Percentiles rank a stretch among this genome's conserved stretches.
These are phyloP conservation scores for Dioctria linearis DNA, from an alignment of 2,888 invertebrate species.

Conservation along the genomic window DNA sequence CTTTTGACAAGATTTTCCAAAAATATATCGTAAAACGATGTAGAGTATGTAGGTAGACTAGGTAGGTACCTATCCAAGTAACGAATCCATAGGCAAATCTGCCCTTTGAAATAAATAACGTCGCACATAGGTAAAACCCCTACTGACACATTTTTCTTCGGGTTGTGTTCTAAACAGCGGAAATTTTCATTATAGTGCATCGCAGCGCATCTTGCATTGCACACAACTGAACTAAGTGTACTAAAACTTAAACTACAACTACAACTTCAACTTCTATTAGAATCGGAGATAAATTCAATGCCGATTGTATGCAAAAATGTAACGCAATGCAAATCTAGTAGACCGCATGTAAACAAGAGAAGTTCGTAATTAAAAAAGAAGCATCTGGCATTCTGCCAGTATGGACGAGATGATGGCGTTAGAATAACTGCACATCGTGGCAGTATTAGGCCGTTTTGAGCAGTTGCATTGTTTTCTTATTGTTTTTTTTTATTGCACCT, in stretches of 20 bases:
- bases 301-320: conserved; percentile 48
- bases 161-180: not conserved
- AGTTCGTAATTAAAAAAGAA: conserved; percentile 26
- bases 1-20: conserved; percentile 24
- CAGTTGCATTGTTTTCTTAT: conserved; percentile 17
- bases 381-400: conserved; percentile 2
- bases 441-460: conserved; percentile 6
- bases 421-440: conserved; percentile 36
- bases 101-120: conserved; percentile 13
- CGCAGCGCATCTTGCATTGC: conserved; percentile 12
- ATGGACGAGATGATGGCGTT: not conserved
- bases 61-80: too few species aligned
- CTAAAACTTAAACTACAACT: not conserved
- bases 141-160: not conserved
- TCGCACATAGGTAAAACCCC: conserved; percentile 18
- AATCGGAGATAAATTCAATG: conserved; percentile 31
- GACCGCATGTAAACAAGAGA: not conserved
- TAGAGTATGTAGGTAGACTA: not conserved
- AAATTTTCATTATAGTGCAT: not conserved
- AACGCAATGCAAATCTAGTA: not conserved
- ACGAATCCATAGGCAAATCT: not conserved
- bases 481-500: conserved; percentile 28
- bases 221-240: not conserved
- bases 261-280: conserved; percentile 4
- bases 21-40: not conserved